Evolutionary conservation across 2,888 invertebrate genomes (phyloP), one percentile per base, ranked within the genome.

Genomic region (Dynastes hyllus): DNA sequence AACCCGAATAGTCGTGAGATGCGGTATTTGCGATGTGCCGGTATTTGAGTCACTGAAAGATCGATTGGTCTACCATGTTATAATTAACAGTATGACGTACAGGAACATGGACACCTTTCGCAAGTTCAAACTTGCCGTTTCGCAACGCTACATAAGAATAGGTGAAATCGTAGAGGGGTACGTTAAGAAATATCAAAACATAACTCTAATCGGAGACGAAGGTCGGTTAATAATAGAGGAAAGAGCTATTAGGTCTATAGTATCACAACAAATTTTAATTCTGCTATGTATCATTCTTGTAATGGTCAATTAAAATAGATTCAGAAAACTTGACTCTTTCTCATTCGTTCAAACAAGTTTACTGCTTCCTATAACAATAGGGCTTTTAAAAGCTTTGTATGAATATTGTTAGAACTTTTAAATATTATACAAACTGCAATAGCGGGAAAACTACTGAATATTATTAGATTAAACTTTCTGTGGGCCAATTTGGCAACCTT

Each of bases 21-120:
- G 97, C 86, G 92, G 93, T 6, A 84, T 90, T 2, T 97, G 97
- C 85, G 84, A 88, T 0, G 87, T 93, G 6, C 94, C 94, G 32
- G 5, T 5, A 37, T 37, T 37, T 37, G 32, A 37, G 32, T 2
- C 5, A 0, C 83, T 97, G 2, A 87, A 92, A 22, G 86, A 88
- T 9, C 87, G 90, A 29, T 85, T 87, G 45, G 88, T 87, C 32
- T 97, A 97, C 85, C 91, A 90, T 45, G 88, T 97, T 37, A 88
- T 96, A 4, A 90, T 93, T 81, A 90, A 92, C 0, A 90, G 92
- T 40, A 97, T 93, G 13, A 13, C 63, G 1, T 63, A 32, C 11
- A 29, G 1, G 13, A 29, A 11, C 13, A 8, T 63, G 2, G 2
- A 27, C 3, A 13, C 29, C 11, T 63, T 63, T 13, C 2, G 27